Percentiles rank a stretch among this genome's conserved stretches.
Evolutionary conservation across 2,888 invertebrate genomes (phyloP).

Genomic region (Ischnus inquisitorius): DNA sequence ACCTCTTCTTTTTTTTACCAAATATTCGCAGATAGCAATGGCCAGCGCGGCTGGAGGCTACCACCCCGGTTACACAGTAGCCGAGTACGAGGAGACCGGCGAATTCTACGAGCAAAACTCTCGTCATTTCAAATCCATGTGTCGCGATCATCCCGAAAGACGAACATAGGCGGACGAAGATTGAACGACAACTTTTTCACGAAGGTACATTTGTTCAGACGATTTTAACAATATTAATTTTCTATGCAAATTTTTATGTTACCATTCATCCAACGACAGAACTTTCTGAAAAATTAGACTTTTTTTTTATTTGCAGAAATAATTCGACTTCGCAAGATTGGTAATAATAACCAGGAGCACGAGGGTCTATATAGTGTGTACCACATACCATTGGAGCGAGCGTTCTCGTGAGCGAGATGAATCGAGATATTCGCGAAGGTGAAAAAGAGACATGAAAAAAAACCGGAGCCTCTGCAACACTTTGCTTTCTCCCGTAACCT

Average conservation of each 20-base stretch:
- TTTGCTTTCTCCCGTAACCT: constrained; percentile 62
- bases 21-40: constrained; percentile 60
- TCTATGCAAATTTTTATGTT: not conserved
- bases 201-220: not conserved
- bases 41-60: constrained; percentile 31
- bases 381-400: constrained; percentile 56
- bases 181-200: not conserved
- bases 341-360: constrained; percentile 4
- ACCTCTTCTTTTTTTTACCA: constrained; percentile 63
- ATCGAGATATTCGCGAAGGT: constrained; percentile 53
- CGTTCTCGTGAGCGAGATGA: constrained; percentile 61
- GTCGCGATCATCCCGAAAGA: not conserved
- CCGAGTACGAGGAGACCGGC: constrained; percentile 28
- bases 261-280: not conserved
- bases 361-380: not conserved
- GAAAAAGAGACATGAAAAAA: constrained; percentile 55
- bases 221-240: not conserved
- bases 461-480: constrained; percentile 66
- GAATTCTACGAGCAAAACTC: constrained; percentile 36
- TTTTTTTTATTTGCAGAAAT: not conserved
- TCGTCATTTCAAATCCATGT: constrained; percentile 1
- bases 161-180: not conserved
- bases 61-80: not conserved
- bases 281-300: not conserved
- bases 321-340: not conserved